Percentiles rank a stretch among this genome's conserved stretches.
phyloP scores from a whole-genome alignment of 2,888 invertebrate genomes.

The Torymus texanus region DNA sequence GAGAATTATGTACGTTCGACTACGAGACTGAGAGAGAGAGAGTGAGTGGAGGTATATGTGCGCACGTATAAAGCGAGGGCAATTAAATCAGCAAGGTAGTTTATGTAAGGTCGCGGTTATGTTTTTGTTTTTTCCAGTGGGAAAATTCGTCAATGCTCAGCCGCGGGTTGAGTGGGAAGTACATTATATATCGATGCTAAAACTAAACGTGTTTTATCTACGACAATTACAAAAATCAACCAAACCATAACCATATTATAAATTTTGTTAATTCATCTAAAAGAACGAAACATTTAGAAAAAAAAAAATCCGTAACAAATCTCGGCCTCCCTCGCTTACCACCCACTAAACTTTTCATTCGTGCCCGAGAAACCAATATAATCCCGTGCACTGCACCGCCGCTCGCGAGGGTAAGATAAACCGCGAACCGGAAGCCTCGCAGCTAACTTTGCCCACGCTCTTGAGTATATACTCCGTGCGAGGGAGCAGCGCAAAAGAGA shows the following conservation, averaged over 20 bases:
- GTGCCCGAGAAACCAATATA: neutral
- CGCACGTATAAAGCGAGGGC: conserved; percentile 37
- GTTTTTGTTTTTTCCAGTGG: neutral
- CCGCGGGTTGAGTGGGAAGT: no score
- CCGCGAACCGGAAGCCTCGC: neutral
- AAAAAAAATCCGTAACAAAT: no score
- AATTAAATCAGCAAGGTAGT: conserved; percentile 65
- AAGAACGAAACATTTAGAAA: no score
- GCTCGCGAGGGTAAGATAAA: neutral
- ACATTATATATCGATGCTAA: conserved; percentile 16
- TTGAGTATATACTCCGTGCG: neutral
- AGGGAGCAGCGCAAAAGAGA: neutral
- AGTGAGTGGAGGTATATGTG: neutral
- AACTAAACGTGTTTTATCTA: neutral
- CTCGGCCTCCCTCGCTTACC: neutral
- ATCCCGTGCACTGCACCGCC: neutral
- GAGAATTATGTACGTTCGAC: conserved; percentile 40
- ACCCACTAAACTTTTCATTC: neutral
- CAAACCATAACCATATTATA: no score
- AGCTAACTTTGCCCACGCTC: neutral
- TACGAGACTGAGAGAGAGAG: no score
- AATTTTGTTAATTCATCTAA: no score
- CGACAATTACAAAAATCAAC: no score
- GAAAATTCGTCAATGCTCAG: conserved; percentile 18
- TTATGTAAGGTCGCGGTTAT: conserved; percentile 45